Percentiles rank a stretch among this genome's conserved stretches.
phyloP scores from a whole-genome alignment of 2,797 vertebrate genomes.

The Esox lucius region DNA sequence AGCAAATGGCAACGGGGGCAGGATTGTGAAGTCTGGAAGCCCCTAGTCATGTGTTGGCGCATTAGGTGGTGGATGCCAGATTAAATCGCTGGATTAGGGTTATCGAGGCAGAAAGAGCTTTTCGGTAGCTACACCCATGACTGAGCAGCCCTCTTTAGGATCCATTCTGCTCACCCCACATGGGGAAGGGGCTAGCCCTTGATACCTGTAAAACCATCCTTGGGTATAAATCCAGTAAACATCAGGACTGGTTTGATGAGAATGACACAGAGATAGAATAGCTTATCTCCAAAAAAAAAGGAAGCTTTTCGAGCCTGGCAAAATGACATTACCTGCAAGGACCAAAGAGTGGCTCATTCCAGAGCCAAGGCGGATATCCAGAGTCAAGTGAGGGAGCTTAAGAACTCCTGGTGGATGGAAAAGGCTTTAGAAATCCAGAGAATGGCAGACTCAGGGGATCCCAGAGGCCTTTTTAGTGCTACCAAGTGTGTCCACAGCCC shows the following conservation, averaged over 20 bases:
- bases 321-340: conserved; percentile 9
- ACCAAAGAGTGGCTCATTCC: conserved; percentile 15
- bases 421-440: conserved; percentile 19
- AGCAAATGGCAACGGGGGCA: conserved; percentile 15
- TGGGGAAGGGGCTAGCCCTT: conserved; percentile 15
- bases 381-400: conserved; percentile 3
- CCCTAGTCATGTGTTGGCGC: conserved; percentile 21
- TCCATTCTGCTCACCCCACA: conserved; percentile 16
- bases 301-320: conserved; percentile 7
- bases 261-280: conserved; percentile 15
- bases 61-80: conserved; percentile 15
- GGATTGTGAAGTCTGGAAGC: conserved; percentile 19
- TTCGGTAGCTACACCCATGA: conserved; percentile 17
- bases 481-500: conserved; percentile 14
- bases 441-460: conserved; percentile 3
- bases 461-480: conserved; percentile 25
- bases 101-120: neutral
- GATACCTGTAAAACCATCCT: neutral
- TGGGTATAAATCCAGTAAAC: conserved; percentile 14
- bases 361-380: conserved; percentile 14
- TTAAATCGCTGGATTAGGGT: conserved; percentile 18
- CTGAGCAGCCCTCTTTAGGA: conserved; percentile 25
- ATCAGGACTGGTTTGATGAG: conserved; percentile 23
- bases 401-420: conserved; percentile 19
- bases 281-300: conserved; percentile 13